Evolutionary conservation across 2,797 vertebrate genomes (phyloP), one percentile per base, ranked within the genome.

Genomic region (Limnodromus scolopaceus): DNA sequence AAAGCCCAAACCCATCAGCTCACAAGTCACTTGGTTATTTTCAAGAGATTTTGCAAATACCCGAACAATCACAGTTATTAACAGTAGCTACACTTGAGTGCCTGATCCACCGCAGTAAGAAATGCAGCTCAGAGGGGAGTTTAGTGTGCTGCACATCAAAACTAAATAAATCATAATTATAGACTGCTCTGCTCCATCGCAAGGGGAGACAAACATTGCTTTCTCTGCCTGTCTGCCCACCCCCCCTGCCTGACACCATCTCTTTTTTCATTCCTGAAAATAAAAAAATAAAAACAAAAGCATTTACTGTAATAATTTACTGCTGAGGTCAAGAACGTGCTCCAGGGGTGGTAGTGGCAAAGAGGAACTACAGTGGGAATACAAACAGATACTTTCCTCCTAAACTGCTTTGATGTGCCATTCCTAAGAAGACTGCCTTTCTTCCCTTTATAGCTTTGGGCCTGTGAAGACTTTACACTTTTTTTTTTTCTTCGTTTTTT

Each of bases 381-480:
- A 87, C 68, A 94, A 93, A 96, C 80, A 95, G 92, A 96, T 45
- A 89, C 48, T 77, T 92, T 93, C 87, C 72, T 91, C 76, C 87
- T 61, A 43, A 92, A 70, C 22, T 75, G 84, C 96, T 96, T 93
- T 97, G 84, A 94, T 95, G 84, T 90, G 51, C 65, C 72, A 76
- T 81, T 96, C 79, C 79, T 94, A 70, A 36, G 61, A 93, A 78
- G 76, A 39, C 49, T 72, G 57, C 13, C 43, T 88, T 93, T 96
- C 63, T 92, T 93, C 66, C 65, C 65, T 91, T 91, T 92, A 93
- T 84, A 90, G 79, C 72, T 95, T 51, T 11, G 0, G 72, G 91
- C 43, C 70, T 81, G 38, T 76, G 46, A 96, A 94, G 87, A 86
- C 24, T 97, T 93, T 41, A 90, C 79, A 86, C 64, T 38, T 83